phyloP scores from a whole-genome alignment of 2,888 invertebrate species.

The Eupithecia pulchellata region DNA sequence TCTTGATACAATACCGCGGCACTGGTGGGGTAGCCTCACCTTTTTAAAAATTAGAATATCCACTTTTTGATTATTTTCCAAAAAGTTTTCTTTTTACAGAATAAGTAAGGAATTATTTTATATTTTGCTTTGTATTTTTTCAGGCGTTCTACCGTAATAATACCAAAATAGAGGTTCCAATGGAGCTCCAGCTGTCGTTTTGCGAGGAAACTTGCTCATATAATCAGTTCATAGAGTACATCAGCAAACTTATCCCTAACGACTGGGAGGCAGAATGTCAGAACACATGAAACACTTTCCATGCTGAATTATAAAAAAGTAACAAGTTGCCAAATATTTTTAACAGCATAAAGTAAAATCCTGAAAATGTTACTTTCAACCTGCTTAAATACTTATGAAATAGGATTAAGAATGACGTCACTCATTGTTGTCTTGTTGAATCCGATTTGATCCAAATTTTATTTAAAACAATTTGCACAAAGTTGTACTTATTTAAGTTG shows the following conservation, averaged over 20 bases:
- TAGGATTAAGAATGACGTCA: no score
- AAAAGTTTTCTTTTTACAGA: no score
- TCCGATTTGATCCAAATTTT: background rate
- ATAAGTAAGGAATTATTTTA: background rate
- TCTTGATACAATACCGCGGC: no score
- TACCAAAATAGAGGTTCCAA: conserved; percentile 84
- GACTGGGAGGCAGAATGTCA: conserved; percentile 90
- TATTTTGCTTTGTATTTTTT: conserved; percentile 31
- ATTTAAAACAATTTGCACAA: no score
- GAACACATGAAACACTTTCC: conserved; percentile 49
- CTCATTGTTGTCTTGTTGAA: background rate
- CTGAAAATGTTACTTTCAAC: no score
- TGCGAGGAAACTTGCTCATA: conserved; percentile 88
- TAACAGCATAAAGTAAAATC: background rate
- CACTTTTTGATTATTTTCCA: no score
- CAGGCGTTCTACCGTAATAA: conserved; percentile 89
- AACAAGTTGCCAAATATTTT: conserved; percentile 4
- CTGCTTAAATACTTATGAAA: no score
- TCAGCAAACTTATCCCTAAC: conserved; percentile 85
- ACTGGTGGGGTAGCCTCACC: no score
- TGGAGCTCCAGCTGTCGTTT: conserved; percentile 85
- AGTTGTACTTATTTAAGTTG: background rate
- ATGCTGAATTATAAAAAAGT: background rate
- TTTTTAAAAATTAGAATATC: no score
- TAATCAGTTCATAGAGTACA: conserved; percentile 79